Evolutionary conservation across 2,797 vertebrate genomes (phyloP), one percentile per base, ranked within the genome.

Genomic region (Huso huso): DNA sequence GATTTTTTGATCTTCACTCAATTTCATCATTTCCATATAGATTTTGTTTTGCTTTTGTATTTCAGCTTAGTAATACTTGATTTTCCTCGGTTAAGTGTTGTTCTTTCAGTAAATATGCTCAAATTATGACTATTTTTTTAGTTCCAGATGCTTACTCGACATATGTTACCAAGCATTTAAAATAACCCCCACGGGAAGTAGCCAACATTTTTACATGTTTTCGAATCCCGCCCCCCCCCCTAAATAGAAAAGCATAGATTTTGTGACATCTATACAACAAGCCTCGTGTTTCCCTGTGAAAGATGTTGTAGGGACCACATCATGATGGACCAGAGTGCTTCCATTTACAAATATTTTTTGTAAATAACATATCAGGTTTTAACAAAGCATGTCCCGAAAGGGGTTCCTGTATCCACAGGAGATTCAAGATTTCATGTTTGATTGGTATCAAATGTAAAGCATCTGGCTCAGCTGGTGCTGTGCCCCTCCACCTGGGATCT

Each of bases 321-420:
- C 74, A 85, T 67, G 50, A 37, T 76, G 79, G 76, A 76, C 74
- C 69, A 49, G 77, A 74, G 69, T 71, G 74, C 79, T 78, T 84
- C 87, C 86, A 90, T 89, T 91, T 90, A 91, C 87, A 90, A 90
- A 93, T 91, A 89, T 91, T 89, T 84, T 85, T 86, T 82, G 82
- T 88, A 86, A 87, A 82, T 76, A 89, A 73, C 76, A 79, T 85
- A 86, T 84, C 84, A 73, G 82, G 71, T 92, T 89, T 90, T 90
- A 90, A 90, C 88, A 87, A 84, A 84, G 83, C 81, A 68, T 70
- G 70, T 84, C 87, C 85, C 84, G 49, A 87, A 87, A 82, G 82
- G 87, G 80, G 37, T 37, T 37, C 37, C 4, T 5, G 1, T 37
- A 77, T 86, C 84, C 73, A 72, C 69, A 84, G 84, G 86, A 79